Evolutionary conservation across 2,113 vertebrate genomes (phyloP).

Genomic region (Tympanuchus pallidicinctus): DNA sequence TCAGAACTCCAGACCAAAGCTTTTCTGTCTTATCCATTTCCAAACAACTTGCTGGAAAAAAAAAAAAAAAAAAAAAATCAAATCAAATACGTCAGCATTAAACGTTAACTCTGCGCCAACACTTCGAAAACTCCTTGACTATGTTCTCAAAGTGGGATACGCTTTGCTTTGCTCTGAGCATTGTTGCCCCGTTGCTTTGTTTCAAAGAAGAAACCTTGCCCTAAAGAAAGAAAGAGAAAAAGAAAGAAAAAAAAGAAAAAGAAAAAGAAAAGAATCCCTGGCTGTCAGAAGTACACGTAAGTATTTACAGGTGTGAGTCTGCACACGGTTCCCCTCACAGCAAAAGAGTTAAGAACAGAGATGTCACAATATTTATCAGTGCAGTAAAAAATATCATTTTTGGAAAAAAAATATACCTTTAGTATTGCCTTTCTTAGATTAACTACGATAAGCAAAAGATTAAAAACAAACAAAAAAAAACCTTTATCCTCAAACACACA

Average conservation of each 20-base stretch:
- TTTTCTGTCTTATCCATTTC: constrained; percentile 32
- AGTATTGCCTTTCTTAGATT: constrained; percentile 85
- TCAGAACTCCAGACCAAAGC: constrained; percentile 60
- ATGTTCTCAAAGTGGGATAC: constrained; percentile 30
- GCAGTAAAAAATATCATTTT: constrained; percentile 84
- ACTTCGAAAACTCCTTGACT: constrained; percentile 57
- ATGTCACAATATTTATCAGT: constrained; percentile 79
- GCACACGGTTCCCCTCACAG: constrained; percentile 68
- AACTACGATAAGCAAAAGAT: constrained; percentile 79
- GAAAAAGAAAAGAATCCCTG: constrained; percentile 10
- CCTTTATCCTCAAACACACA: constrained; percentile 64
- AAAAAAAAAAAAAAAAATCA: constrained; percentile 2
- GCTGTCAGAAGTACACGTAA: constrained; percentile 67
- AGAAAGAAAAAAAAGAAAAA: not conserved
- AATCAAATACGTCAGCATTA: not conserved
- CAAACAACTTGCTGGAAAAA: not conserved
- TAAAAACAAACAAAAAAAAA: constrained; percentile 58
- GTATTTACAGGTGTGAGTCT: constrained; percentile 78
- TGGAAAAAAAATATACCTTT: constrained; percentile 82
- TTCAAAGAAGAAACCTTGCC: constrained; percentile 62
- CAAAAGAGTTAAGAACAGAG: constrained; percentile 74
- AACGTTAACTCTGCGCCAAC: constrained; percentile 7
- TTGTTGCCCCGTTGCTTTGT: constrained; percentile 51
- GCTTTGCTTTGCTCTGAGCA: constrained; percentile 57
- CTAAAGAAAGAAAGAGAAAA: not conserved